A percentile compares a stretch with the other conserved stretches of the same genome.
phyloP scores from a whole-genome alignment of 2,113 vertebrate species.

The Catagonus wagneri region DNA sequence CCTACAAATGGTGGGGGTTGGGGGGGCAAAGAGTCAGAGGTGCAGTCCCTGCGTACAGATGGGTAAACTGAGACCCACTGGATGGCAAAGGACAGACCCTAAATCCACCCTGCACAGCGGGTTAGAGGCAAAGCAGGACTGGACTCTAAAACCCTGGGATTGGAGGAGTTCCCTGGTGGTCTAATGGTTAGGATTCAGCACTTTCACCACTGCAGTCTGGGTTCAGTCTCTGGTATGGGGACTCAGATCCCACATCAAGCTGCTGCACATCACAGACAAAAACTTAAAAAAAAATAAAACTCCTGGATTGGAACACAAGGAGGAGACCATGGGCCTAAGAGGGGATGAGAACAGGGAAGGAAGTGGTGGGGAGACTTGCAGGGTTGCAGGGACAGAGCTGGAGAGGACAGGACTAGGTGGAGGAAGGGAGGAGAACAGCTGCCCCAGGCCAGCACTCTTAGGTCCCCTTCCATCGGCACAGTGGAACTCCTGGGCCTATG shows the following conservation, averaged over 20 bases:
- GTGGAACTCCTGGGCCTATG: background rate
- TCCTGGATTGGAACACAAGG: background rate
- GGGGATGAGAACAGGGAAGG: background rate
- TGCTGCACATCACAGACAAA: too few relatives aligned
- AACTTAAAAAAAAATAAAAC: background rate
- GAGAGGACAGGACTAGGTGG: background rate
- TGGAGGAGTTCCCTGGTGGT: background rate
- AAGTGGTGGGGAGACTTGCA: accelerated
- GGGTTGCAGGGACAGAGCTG: background rate
- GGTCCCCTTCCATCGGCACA: background rate
- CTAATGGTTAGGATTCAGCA: too few relatives aligned
- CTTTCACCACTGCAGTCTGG: too few relatives aligned
- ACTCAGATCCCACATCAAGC: too few relatives aligned
- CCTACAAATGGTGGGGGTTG: background rate
- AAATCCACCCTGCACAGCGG: background rate
- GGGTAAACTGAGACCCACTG: slow-evolving; percentile 46
- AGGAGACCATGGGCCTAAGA: background rate
- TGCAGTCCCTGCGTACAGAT: slow-evolving; percentile 36
- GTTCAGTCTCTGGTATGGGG: too few relatives aligned
- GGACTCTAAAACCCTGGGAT: background rate
- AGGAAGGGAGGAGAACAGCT: background rate
- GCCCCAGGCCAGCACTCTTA: background rate
- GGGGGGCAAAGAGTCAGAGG: background rate
- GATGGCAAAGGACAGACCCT: background rate
- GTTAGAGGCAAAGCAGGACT: background rate